Conservation (phyloP, 2,888 invertebrate genomes). For the Rhingia campestris region DNA sequence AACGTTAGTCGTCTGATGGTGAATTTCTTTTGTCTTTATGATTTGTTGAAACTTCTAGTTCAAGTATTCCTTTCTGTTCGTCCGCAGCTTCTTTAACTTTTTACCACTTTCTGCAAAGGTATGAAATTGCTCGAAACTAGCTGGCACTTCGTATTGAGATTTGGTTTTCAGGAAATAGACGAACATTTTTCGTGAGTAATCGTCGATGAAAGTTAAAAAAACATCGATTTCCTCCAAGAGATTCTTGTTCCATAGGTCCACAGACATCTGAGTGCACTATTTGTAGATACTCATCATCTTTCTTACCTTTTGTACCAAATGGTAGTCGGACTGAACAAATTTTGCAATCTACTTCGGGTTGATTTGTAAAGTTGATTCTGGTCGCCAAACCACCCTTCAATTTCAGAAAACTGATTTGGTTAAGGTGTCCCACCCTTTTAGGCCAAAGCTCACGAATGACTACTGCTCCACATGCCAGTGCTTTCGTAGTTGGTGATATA, state of each 20-base stretch:
- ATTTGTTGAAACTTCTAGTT: neutral
- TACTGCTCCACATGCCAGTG: neutral
- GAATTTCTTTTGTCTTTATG: neutral
- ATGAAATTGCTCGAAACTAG: neutral
- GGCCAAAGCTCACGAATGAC: neutral
- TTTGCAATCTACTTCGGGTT: constrained; percentile 4
- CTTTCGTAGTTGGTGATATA: too few relatives aligned
- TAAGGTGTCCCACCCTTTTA: neutral
- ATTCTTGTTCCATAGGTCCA: neutral
- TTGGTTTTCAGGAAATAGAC: constrained; percentile 11
- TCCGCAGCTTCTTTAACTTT: neutral
- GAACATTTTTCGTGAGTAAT: constrained; percentile 16
- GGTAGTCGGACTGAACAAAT: neutral
- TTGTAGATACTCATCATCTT: neutral
- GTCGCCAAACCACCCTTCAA: neutral
- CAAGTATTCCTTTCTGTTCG: constrained; percentile 6
- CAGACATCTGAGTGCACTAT: constrained; percentile 6
- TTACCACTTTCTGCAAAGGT: constrained; percentile 1
- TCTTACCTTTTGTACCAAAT: neutral
- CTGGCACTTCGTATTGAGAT: neutral
- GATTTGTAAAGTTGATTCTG: neutral
- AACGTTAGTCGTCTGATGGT: neutral
- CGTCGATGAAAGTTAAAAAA: constrained; percentile 28
- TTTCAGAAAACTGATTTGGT: neutral
- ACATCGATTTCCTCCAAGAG: constrained; percentile 2